phyloP scores from a whole-genome alignment of 2,888 invertebrate genomes.

The Trachelus stipa region DNA sequence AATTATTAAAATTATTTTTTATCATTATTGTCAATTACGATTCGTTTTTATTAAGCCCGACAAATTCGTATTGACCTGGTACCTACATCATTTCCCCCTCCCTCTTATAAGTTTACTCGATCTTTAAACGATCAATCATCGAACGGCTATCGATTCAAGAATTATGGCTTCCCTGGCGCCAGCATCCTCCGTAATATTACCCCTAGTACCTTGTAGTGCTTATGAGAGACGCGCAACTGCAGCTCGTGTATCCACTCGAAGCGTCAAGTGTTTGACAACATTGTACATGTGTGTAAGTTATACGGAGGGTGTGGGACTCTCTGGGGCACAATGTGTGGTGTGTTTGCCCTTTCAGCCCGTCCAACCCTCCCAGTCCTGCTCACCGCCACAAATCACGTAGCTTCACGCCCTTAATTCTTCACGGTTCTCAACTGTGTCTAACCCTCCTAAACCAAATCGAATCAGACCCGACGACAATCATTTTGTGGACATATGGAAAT shows the following conservation, averaged over 20 bases:
- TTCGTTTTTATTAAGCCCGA: background rate
- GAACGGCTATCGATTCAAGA: background rate
- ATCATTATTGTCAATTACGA: background rate
- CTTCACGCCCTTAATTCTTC: constrained; percentile 36
- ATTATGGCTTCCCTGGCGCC: background rate
- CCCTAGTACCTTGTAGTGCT: background rate
- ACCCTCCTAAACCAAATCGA: background rate
- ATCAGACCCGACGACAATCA: background rate
- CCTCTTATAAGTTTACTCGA: background rate
- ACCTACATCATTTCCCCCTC: background rate
- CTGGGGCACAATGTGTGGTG: constrained; percentile 27
- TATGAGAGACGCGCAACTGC: constrained; percentile 2
- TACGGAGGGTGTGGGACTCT: constrained; percentile 12
- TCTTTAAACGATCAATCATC: background rate
- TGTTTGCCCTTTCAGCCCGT: constrained; percentile 17
- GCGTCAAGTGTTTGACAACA: constrained; percentile 50
- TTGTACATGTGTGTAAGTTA: constrained; percentile 38
- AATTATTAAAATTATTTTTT: background rate
- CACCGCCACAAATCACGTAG: constrained; percentile 37
- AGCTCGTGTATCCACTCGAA: constrained; percentile 37
- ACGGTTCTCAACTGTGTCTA: constrained; percentile 18
- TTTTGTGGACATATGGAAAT: background rate
- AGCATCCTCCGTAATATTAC: background rate
- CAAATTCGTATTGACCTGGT: background rate
- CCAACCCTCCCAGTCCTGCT: constrained; percentile 35